Percentiles rank a stretch among this genome's conserved stretches.
Conservation (phyloP, 2,888 invertebrate genomes). For the Spilosoma lubricipeda region DNA sequence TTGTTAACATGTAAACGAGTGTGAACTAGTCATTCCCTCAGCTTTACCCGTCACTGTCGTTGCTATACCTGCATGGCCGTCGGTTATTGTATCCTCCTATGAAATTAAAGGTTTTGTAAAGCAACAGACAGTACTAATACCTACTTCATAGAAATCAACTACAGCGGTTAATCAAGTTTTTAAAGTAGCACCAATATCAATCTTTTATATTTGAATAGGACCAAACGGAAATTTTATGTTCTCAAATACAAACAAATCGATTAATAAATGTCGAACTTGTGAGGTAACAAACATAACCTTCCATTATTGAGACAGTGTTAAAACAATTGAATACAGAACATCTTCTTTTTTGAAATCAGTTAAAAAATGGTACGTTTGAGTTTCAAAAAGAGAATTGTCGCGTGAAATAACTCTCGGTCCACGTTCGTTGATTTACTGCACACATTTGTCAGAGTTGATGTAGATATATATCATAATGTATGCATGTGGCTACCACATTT, state of each 20-base stretch:
- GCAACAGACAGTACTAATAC: background rate
- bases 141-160: no score
- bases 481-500: conserved; percentile 64
- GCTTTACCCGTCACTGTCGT: no score
- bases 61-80: no score
- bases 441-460: conserved; percentile 74
- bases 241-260: no score
- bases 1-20: no score
- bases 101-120: background rate
- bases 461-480: conserved; percentile 69
- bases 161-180: no score
- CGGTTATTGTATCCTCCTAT: background rate
- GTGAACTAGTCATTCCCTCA: no score
- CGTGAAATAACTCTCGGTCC: conserved; percentile 64
- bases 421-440: conserved; percentile 72
- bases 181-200: no score
- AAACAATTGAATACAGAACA: background rate
- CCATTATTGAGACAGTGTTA: background rate
- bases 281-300: background rate
- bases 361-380: conserved; percentile 23
- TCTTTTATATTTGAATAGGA: no score
- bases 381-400: conserved; percentile 34
- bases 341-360: background rate
- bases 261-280: no score
- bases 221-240: no score